Evolutionary conservation across 30 jellyfish, hydroid and myxozoan genomes (phyloP), one percentile per base, ranked within the genome.

Genomic region (Aurelia coerulea): DNA sequence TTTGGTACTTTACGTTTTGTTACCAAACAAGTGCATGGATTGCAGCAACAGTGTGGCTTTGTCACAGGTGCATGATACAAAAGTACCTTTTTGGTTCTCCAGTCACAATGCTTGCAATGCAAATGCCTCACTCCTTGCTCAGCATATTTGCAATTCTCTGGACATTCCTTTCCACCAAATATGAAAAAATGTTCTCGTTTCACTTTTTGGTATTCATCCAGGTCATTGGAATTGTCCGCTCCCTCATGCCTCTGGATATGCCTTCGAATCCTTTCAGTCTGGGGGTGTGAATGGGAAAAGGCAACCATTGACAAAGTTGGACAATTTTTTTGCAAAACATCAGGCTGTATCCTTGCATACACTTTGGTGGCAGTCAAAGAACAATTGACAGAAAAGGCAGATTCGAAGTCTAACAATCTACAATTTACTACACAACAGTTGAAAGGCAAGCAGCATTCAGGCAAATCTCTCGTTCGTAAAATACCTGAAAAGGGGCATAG

Each of bases 81-180:
- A 9, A 62, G 75, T 74, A 84, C 93, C 93, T 84, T 84, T 70
- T 84, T 84, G 15, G 93, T 84, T 73, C 93, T 73, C 93, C 93
- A 84, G n/a, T 84, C 88, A 53, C 93, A 84, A 39, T 84, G 93
- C 82, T 84, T 84, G 72, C 93, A 84, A 69, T 84, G 93, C n/a
- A 84, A 70, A 58, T 84, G 93, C 29, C 93, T 67, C 59, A 84
- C 93, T 66, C 93, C 93, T 64, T 84, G 87, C 51, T 84, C 93
- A 34, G 86, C 74, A 52, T 84, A 84, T 74, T 84, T 84, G 88
- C 93, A 84, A 32, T 59, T 80, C 74, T 84, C 93, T 56, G 93
- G 93, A 81, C 93, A 84, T 49, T 84, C 93, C 68, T 84, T 84
- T 51, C 87, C 93, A 74, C 93, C 79, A 78, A 84, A 84, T 60